A percentile compares a stretch with the other conserved stretches of the same genome.
These are phyloP conservation scores for Nephrotoma flavescens DNA, from an alignment of 2,888 invertebrate genomes.

Conservation along the genomic window DNA sequence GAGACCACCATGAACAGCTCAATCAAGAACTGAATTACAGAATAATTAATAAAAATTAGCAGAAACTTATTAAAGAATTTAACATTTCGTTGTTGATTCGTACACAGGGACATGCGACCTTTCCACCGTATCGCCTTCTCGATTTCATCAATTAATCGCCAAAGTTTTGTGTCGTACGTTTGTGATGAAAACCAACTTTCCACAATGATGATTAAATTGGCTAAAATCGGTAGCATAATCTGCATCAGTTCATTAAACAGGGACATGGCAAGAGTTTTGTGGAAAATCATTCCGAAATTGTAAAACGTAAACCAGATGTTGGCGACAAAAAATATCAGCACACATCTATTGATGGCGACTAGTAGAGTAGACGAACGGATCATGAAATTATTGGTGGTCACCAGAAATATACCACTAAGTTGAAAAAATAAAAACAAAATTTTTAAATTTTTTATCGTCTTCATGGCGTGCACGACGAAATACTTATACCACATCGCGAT, in stretches of 20 bases:
- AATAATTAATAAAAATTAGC: not conserved
- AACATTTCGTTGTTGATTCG: not conserved
- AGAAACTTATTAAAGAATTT: not conserved
- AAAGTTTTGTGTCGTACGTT: not conserved
- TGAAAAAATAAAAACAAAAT: not conserved
- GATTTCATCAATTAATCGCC: not conserved
- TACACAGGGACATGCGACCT: not conserved
- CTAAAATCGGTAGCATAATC: not conserved
- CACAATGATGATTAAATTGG: not conserved
- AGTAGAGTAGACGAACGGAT: not conserved
- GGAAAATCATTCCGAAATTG: not conserved
- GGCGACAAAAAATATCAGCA: not conserved
- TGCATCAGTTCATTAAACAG: not conserved
- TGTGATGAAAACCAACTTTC: not conserved
- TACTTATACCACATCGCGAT: too few species aligned
- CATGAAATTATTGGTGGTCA: not conserved
- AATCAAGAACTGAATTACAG: not conserved
- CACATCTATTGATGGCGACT: not conserved
- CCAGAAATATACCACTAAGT: not conserved
- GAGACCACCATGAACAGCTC: not conserved
- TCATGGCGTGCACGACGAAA: not conserved
- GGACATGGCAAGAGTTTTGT: not conserved
- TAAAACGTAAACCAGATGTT: not conserved
- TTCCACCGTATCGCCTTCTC: not conserved
- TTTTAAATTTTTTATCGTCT: not conserved